Percentiles rank a stretch among this genome's conserved stretches.
Evolutionary conservation across 2,888 invertebrate genomes (phyloP).

Genomic region (Coenonympha glycerion): DNA sequence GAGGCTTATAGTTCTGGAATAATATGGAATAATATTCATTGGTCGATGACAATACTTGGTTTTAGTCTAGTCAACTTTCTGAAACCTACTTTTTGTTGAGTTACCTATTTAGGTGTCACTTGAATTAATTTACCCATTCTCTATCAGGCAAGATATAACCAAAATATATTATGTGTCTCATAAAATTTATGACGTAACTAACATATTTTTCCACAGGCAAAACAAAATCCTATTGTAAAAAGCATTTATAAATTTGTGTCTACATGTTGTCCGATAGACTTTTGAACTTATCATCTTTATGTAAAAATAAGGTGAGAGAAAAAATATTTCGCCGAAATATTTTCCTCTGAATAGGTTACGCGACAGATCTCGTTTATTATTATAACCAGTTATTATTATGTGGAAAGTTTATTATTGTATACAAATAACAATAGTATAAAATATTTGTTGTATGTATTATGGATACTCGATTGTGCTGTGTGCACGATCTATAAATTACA

Average conservation of each 20-base stretch:
- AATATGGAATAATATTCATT: no score
- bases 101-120: no score
- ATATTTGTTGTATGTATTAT: conserved; percentile 72
- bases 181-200: background rate
- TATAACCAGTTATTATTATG: conserved; percentile 74
- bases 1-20: no score
- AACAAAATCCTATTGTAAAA: conserved; percentile 2
- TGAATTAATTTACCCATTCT: no score
- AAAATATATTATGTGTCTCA: background rate
- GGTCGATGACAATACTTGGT: no score
- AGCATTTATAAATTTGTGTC: conserved; percentile 10
- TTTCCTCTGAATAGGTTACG: conserved; percentile 56
- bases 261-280: conserved; percentile 43
- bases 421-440: conserved; percentile 70
- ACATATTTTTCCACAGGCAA: background rate
- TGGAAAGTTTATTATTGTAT: conserved; percentile 74
- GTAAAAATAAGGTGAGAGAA: conserved; percentile 34
- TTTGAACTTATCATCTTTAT: conserved; percentile 40
- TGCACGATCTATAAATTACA: conserved; percentile 60
- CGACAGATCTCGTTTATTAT: conserved; percentile 57
- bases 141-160: background rate
- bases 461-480: conserved; percentile 52
- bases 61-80: no score
- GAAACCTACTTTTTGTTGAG: no score
- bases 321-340: conserved; percentile 39